Conservation (phyloP, 53 echinoderm and acorn worm species). For the Holothuria scabra region DNA sequence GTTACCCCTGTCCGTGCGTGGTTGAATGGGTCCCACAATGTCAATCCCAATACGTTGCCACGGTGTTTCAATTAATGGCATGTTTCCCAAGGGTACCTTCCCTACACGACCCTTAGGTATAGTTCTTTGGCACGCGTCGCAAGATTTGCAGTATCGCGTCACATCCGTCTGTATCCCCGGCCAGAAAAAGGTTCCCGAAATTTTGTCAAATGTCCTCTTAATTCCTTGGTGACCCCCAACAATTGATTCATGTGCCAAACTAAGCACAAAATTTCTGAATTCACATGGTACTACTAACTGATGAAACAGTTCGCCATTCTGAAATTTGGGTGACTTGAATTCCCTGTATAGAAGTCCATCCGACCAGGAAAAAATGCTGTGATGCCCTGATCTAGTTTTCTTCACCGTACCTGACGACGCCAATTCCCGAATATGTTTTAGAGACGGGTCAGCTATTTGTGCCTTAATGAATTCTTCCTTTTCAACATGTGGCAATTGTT, state of each 20-base stretch:
- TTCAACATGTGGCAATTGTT: conserved; percentile 19
- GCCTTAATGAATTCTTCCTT: not conserved
- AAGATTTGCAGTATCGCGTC: conserved; percentile 44
- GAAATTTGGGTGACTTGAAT: conserved; percentile 17
- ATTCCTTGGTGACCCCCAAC: conserved; percentile 47
- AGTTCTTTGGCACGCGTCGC: conserved; percentile 52
- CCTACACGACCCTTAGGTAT: conserved; percentile 50
- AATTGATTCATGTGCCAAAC: conserved; percentile 40
- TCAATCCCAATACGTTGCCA: conserved; percentile 53
- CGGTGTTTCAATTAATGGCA: conserved; percentile 50
- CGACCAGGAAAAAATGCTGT: conserved; percentile 2
- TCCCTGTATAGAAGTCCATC: conserved; percentile 21
- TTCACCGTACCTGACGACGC: not conserved
- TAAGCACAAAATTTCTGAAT: conserved; percentile 11
- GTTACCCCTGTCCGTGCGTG: conserved; percentile 32
- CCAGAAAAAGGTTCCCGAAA: conserved; percentile 48
- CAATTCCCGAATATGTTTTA: conserved; percentile 2
- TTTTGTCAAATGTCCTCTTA: conserved; percentile 46
- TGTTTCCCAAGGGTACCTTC: conserved; percentile 45
- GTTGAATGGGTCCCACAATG: conserved; percentile 57
- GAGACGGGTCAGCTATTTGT: not conserved
- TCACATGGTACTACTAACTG: conserved; percentile 42
- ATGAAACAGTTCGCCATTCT: not conserved
- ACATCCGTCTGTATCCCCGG: conserved; percentile 44
- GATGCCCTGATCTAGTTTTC: not conserved